Base-by-base conservation (phyloP, 53 echinoderm and acorn worm genomes). In the Mesocentrotus franciscanus region DNA sequence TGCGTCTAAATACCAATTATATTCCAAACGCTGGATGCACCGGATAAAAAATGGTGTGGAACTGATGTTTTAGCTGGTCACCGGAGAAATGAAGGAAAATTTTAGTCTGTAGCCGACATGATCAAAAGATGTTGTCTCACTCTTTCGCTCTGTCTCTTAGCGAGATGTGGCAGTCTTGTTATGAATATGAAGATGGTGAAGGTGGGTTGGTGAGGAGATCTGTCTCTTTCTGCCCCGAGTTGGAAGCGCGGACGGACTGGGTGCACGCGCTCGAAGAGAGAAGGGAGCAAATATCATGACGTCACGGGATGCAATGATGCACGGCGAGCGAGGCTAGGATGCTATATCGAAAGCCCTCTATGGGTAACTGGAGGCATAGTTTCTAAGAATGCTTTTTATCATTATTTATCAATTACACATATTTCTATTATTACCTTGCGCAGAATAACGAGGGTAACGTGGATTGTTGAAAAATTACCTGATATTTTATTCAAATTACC, bases 1-100 rank as follows among this genome's bases (percentile, higher is more conserved):
- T 58, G 87, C n/a, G 87, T 87, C 87, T 58, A 87, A 87, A 58
- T 87, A 58, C 87, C 87, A 87, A 58, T 85, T 87, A 87, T 87
- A 87, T 87, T 87, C 87, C 87, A 87, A 87, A 87, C 56, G 12
- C 29, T 27, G 56, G n/a, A 58, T 81, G 39, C 81, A 81, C 11
- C 81, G 5, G 14, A 58, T 57, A 12, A n/a, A 87, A 59, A 87
- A 58, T 57, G 87, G 58, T 8, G 58, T 84, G 6, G 87, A 87
- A 27, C n/a, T 56, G 58, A 87, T 87, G 26, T 87, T 24, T 57
- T 16, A 14, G 42, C 81, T 36, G 5, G 42, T 12, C 18, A 81
- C 8, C 42, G 42, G 24, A 87, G 87, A 87, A 57, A n/a, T 58
- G 59, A 57, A 58, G 9, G 58, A 87, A 58, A 27, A 27, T n/a